Evolutionary conservation across 2,888 invertebrate species (phyloP), one percentile per base, ranked within the genome.

Genomic region (Corbicula japonica): DNA sequence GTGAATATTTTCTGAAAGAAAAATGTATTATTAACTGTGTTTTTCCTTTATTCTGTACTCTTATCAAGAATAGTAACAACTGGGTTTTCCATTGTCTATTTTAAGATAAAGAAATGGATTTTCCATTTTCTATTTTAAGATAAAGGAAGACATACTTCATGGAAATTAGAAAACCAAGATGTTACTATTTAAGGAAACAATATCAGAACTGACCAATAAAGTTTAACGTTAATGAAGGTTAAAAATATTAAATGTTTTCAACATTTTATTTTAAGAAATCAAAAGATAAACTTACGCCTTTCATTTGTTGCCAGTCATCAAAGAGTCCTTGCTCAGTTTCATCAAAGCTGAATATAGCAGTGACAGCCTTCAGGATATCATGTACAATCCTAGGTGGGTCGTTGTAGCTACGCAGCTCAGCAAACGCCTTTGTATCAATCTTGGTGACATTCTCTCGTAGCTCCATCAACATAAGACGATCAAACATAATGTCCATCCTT

Each of bases 401-500:
- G 46, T 89, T 88, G 82, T 93, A 93, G 71, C 92, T 92, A 65
- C 89, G 88, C 63, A 93, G 87, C 82, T 93, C 92, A n/a, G 92
- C 91, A 66, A 92, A 93, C 0, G 92, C 90, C 58, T 88, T 88
- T 4, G 87, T 86, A 70, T 92, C 92, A 44, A 93, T 84, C 62
- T 90, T 90, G 56, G 85, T 62, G 41, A 93, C 91, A 62, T 93
- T 93, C 72, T 92, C 91, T 26, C 92, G 74, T 50, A 93, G 88
- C 72, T 93, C 93, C 88, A 90, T 87, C 85, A 93, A 83, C 92
- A 93, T 92, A 34, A 93, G 84, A 10, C 92, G 89, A 73, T 93
- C 93, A 87, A 93, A 93, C 90, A 93, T 91, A 60, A 92, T 90
- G 76, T 92, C 92, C 78, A 92, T 90, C 50, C 92, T 84, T 6